Evolutionary conservation across 2,797 vertebrate genomes (phyloP), one percentile per base, ranked within the genome.

Genomic region (Squalus acanthias): DNA sequence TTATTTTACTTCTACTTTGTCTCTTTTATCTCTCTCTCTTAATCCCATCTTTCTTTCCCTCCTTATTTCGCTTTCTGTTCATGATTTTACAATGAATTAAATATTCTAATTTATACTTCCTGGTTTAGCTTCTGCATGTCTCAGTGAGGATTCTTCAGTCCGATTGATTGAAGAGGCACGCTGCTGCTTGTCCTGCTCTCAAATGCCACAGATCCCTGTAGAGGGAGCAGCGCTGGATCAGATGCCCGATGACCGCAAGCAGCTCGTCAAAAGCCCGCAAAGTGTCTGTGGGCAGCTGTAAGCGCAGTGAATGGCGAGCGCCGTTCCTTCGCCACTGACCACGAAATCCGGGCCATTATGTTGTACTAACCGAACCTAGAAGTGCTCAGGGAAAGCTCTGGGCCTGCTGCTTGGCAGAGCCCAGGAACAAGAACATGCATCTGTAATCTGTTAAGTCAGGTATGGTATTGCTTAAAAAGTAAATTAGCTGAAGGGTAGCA

Each of bases 401-500:
- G 46, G 20, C 82, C 9, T 39, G n/a, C 15, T 46, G 82, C 82
- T 87, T 22, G 82, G 39, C n/a, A 22, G 46, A 87, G 82, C 3
- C 82, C 46, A 4, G 20, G 39, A 87, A 87, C 46, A 50, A 67
- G 65, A 20, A 69, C 20, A 24, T 22, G 17, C 57, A 93, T 93
- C 65, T 93, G 91, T n/a, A 69, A 67, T 93, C 63, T 69, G 63
- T 69, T 69, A 7, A 22, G 33, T 39, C n/a, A 69, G 33, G 63
- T 67, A n/a, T 69, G 63, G 60, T 33, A 93, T 67, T 67, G 63
- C 39, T 65, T 93, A 93, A 93, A 93, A n/a, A 69, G 91, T n/a
- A 93, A 93, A 39, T 67, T 93, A 93, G 60, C 33, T 69, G 91
- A 93, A 29, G 91, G n/a, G 33, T 24, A 93, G 7, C 60, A 65